Evolutionary conservation across 2,797 vertebrate genomes (phyloP), one percentile per base, ranked within the genome.

Genomic region (Ctenopoma multispine): DNA sequence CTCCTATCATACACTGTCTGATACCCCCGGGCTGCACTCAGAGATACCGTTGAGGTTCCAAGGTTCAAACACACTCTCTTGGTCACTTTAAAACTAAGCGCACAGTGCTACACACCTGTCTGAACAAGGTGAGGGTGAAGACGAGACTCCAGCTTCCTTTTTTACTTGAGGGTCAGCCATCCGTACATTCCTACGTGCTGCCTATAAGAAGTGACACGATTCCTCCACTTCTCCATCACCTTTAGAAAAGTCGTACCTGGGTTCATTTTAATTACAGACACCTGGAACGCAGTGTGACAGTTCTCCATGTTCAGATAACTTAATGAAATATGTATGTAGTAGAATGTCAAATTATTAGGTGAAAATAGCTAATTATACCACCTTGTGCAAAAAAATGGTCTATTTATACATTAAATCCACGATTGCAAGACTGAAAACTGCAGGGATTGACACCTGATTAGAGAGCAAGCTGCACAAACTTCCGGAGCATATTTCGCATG

Each of bases 1-100:
- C 72, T 88, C 53, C 61, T 88, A 81, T 88, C 81, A 56, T 62
- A 75, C 78, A 67, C 69, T 61, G 79, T 56, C 76, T 84, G 75
- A 82, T 84, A 72, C 75, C 86, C 82, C 60, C 29, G 41, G 75
- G 85, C 79, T 62, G 68, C 83, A 69, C 69, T 81, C 65, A 51
- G 27, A 72, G 54, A 89, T 80, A 85, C 64, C 0, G 11, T 51
- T 4, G 40, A 65, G 75, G 84, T 87, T 80, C 61, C 34, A 24
- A 73, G 41, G 81, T 80, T 82, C 78, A 81, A 48, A 77, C 58
- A 59, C 57, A 31, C 23, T 53, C 43, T 51, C 63, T 70, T 27
- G 10, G 72, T 68, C 77, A 69, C 74, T 71, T 70, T 61, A 62
- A 74, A 83, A 56, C 65, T 44, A 55, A 67, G 61, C 27, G 36